phyloP scores from a whole-genome alignment of 1,140 invertebrate species.

The Magallana ariakensis region DNA sequence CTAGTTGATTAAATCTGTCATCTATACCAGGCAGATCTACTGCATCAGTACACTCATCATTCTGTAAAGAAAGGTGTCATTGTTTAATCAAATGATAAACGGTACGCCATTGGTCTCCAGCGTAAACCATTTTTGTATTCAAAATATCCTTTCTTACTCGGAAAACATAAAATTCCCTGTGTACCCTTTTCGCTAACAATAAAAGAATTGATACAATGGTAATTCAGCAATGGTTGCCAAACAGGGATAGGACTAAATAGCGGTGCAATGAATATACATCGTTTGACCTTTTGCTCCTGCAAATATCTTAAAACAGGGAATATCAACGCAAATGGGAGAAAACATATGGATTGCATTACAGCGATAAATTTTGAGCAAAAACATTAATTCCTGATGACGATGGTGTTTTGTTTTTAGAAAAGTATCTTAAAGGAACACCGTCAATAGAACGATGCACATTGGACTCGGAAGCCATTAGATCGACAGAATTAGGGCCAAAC shows the following conservation, averaged over 20 bases:
- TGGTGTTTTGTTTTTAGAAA: constrained; percentile 36
- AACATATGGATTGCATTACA: constrained; percentile 50
- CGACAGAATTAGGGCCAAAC: constrained; percentile 23
- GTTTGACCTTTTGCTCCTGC: not conserved
- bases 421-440: constrained; percentile 39
- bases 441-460: constrained; percentile 30
- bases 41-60: not conserved
- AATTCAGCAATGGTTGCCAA: constrained; percentile 14
- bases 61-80: not conserved
- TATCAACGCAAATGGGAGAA: constrained; percentile 50
- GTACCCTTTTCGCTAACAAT: not conserved
- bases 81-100: not conserved
- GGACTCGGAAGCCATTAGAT: constrained; percentile 53
- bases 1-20: constrained; percentile 4
- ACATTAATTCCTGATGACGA: constrained; percentile 7
- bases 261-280: constrained; percentile 36
- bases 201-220: not conserved
- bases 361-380: constrained; percentile 40
- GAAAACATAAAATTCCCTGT: not conserved
- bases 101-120: not conserved
- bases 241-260: not conserved
- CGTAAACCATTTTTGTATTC: not conserved
- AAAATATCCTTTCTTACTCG: not conserved
- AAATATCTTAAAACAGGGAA: constrained; percentile 36
- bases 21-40: not conserved